A percentile compares a stretch with the other conserved stretches of the same genome.
Conservation (phyloP, 2,113 vertebrate species). For the Asarcornis scutulata region DNA sequence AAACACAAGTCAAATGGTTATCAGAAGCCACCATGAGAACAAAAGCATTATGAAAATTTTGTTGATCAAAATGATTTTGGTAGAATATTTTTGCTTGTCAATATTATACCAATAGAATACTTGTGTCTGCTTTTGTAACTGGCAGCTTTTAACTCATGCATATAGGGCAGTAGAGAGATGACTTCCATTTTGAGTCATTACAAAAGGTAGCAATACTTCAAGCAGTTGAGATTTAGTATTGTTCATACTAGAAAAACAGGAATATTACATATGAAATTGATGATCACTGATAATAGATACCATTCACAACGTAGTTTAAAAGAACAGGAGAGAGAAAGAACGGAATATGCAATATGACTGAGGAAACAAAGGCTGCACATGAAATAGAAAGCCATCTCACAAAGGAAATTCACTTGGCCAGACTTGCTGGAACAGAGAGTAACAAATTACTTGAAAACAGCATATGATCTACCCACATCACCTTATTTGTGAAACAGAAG, state of each 20-base stretch:
- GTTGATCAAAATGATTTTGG: neutral
- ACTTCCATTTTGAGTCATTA: neutral
- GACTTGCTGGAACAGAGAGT: neutral
- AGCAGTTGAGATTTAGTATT: neutral
- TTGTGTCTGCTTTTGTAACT: neutral
- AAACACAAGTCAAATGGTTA: neutral
- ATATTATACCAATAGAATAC: neutral
- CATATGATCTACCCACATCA: neutral
- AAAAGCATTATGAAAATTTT: neutral
- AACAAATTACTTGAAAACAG: constrained; percentile 19
- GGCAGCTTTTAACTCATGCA: neutral
- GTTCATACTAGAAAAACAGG: neutral
- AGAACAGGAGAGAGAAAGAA: neutral
- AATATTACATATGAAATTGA: neutral
- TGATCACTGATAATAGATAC: neutral
- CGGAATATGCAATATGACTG: neutral
- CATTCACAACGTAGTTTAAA: neutral
- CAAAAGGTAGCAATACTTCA: neutral
- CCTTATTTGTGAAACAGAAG: constrained; percentile 30
- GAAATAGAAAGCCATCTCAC: neutral
- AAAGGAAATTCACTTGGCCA: constrained; percentile 39
- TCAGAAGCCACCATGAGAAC: neutral
- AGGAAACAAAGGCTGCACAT: neutral
- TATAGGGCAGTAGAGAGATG: neutral
- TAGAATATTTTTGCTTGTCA: neutral